Percentiles rank a stretch among this genome's conserved stretches.
phyloP scores from a whole-genome alignment of 2,797 vertebrate genomes.

The Macropodus opercularis region DNA sequence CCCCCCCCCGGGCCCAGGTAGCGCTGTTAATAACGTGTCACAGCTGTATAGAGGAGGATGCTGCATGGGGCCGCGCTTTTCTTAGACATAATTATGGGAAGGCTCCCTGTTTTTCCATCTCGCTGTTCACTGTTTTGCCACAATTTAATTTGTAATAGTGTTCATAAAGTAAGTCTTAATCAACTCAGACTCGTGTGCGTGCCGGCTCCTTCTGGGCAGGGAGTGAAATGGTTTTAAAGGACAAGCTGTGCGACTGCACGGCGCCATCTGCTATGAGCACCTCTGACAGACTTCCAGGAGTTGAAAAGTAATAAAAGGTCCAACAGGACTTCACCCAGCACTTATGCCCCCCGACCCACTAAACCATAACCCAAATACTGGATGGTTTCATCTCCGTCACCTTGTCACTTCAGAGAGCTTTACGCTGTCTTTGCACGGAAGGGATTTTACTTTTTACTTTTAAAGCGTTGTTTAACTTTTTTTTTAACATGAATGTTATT shows the following conservation, averaged over 20 bases:
- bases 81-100: conserved; percentile 52
- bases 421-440: conserved; percentile 8
- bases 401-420: conserved; percentile 25
- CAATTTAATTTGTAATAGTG: conserved; percentile 59
- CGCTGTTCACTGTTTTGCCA: conserved; percentile 38
- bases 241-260: conserved; percentile 19
- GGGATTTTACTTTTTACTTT: too few species aligned
- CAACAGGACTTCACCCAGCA: conserved; percentile 44
- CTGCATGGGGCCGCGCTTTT: conserved; percentile 34
- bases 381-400: conserved; percentile 7
- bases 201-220: conserved; percentile 21
- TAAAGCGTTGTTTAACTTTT: too few species aligned
- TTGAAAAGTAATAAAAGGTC: conserved; percentile 14
- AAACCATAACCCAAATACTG: conserved; percentile 60
- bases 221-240: conserved; percentile 19
- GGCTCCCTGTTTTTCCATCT: conserved; percentile 55
- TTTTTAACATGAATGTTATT: too few species aligned
- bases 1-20: conserved; percentile 60
- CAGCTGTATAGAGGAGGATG: conserved; percentile 52
- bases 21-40: conserved; percentile 74
- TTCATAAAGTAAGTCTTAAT: conserved; percentile 60
- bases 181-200: conserved; percentile 43
- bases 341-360: conserved; percentile 63
- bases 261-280: conserved; percentile 42
- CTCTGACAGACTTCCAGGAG: conserved; percentile 27